phyloP scores from a whole-genome alignment of 2,888 invertebrate species.

The Melolontha melolontha region DNA sequence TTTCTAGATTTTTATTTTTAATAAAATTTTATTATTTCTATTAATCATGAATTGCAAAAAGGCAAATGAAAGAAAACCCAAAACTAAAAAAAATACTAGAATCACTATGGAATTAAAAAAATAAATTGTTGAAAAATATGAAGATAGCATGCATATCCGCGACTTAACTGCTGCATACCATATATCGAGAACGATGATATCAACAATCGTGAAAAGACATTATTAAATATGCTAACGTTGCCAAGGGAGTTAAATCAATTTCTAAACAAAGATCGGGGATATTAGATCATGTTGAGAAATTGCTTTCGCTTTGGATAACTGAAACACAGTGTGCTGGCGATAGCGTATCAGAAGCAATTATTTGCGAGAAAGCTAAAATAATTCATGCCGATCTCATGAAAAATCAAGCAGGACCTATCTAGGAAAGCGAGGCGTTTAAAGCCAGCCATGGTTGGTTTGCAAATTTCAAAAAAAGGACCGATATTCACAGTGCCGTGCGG shows the following conservation, averaged over 20 bases:
- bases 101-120: background rate
- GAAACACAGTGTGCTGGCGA: background rate
- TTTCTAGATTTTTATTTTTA: conserved; percentile 3
- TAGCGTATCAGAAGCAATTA: too few species aligned
- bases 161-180: background rate
- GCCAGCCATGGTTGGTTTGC: too few species aligned
- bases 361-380: too few species aligned
- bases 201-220: background rate
- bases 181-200: too few species aligned
- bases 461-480: too few species aligned
- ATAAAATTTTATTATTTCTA: conserved; percentile 5
- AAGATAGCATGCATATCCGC: background rate
- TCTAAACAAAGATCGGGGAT: too few species aligned
- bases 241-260: too few species aligned
- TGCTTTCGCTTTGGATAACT: background rate
- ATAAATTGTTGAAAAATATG: background rate
- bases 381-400: too few species aligned
- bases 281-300: too few species aligned
- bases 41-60: background rate
- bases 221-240: conserved; percentile 1
- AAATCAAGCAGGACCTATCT: background rate
- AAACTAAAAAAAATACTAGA: background rate
- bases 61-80: background rate
- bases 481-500: background rate
- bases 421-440: background rate